Conservation (phyloP, 2,113 vertebrate species). For the Eleginops maclovinus region DNA sequence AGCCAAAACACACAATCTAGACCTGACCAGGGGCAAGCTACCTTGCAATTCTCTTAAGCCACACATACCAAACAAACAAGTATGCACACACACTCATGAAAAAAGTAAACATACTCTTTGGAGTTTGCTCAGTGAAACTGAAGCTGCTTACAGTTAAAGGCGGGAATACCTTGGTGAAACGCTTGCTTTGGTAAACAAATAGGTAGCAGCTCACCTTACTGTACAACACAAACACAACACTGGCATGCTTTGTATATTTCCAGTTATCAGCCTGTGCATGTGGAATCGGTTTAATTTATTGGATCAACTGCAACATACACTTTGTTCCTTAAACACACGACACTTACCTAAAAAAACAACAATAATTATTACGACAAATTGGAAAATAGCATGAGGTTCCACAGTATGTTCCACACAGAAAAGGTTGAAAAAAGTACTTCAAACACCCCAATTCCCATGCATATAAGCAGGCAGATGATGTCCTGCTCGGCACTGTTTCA, state of each 20-base stretch:
- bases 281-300: constrained; percentile 11
- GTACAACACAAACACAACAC: constrained; percentile 3
- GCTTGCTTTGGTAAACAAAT: constrained; percentile 43
- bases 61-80: constrained; percentile 12
- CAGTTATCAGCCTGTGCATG: neutral
- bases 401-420: neutral
- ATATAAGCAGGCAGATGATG: neutral
- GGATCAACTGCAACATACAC: neutral
- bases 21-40: constrained; percentile 11
- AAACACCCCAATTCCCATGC: neutral
- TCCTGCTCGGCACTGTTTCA: neutral
- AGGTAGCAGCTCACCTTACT: constrained; percentile 12
- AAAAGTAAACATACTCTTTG: constrained; percentile 65
- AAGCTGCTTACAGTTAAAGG: constrained; percentile 33
- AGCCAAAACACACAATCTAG: constrained; percentile 6
- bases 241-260: neutral
- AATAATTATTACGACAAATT: neutral
- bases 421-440: neutral
- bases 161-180: neutral
- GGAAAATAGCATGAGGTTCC: neutral
- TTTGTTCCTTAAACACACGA: neutral
- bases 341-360: neutral
- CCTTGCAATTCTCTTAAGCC: neutral
- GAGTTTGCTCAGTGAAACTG: constrained; percentile 58
- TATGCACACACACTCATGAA: constrained; percentile 5